These are phyloP conservation scores for Myiothlypis chrysogaster DNA, from an alignment of 2,797 vertebrate genomes.

Conservation along the genomic window DNA sequence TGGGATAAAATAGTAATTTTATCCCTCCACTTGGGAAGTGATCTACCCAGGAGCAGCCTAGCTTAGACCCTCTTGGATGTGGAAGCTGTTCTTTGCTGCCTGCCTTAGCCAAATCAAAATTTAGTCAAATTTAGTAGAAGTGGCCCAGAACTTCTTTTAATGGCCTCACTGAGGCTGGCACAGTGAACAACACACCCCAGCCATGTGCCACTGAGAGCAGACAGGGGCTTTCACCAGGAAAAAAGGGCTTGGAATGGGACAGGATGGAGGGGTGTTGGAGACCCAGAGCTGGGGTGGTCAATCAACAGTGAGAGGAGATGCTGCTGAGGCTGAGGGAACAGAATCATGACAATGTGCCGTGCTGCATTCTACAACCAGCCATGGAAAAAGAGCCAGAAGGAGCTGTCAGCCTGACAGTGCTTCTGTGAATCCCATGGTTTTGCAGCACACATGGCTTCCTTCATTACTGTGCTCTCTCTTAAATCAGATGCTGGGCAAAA, in stretches of 20 bases:
- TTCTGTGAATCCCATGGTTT: neutral
- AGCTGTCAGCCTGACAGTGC: neutral
- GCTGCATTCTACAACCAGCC: neutral
- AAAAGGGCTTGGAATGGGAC: neutral
- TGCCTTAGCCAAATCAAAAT: neutral
- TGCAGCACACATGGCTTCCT: rapidly evolving
- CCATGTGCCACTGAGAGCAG: neutral
- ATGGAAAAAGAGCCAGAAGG: neutral
- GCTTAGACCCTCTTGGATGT: neutral
- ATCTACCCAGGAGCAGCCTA: neutral
- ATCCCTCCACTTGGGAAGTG: neutral
- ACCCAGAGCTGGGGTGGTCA: neutral
- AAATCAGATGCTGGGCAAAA: neutral
- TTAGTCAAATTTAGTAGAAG: neutral
- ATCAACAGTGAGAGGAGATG: neutral
- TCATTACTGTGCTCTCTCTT: neutral
- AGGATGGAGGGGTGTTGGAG: neutral
- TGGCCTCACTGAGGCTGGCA: neutral
- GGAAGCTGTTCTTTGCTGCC: neutral
- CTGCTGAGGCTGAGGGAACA: neutral
- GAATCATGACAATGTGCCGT: neutral
- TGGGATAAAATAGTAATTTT: neutral
- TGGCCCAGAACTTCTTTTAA: neutral
- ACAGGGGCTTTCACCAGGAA: neutral
- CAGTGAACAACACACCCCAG: neutral